Evolutionary conservation across 2,888 invertebrate genomes (phyloP).

Genomic region (Panorpa germanica): DNA sequence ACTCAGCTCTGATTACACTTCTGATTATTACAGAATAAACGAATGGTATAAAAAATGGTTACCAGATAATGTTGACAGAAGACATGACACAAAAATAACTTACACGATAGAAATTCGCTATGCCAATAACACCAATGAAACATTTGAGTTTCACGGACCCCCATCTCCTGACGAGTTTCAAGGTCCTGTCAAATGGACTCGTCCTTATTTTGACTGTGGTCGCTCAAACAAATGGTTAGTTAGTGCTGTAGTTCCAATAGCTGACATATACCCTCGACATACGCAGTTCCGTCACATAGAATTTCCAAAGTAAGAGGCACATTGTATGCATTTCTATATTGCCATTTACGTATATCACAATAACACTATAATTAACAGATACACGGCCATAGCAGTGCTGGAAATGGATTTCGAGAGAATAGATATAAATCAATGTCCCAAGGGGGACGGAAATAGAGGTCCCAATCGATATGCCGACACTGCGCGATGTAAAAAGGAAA

Average conservation of each 20-base stretch:
- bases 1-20: conserved; percentile 71
- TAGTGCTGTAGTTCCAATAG: conserved; percentile 83
- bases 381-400: conserved; percentile 78
- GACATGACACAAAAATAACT: conserved; percentile 83
- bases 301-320: conserved; percentile 63
- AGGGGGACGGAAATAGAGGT: conserved; percentile 68
- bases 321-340: conserved; percentile 6
- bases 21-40: conserved; percentile 77
- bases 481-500: conserved; percentile 76
- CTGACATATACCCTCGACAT: conserved; percentile 87
- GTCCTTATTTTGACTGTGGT: conserved; percentile 93
- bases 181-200: conserved; percentile 86
- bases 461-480: conserved; percentile 82
- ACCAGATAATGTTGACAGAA: conserved; percentile 63
- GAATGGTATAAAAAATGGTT: conserved; percentile 89
- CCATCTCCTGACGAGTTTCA: conserved; percentile 78
- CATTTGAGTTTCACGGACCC: conserved; percentile 90
- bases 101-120: conserved; percentile 88
- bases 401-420: conserved; percentile 94
- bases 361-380: conserved; percentile 28
- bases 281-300: conserved; percentile 85
- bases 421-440: conserved; percentile 94
- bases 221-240: conserved; percentile 92
- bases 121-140: conserved; percentile 87
- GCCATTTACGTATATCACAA: not conserved